Conservation (phyloP, 2,797 vertebrate species). For the Catharus ustulatus region DNA sequence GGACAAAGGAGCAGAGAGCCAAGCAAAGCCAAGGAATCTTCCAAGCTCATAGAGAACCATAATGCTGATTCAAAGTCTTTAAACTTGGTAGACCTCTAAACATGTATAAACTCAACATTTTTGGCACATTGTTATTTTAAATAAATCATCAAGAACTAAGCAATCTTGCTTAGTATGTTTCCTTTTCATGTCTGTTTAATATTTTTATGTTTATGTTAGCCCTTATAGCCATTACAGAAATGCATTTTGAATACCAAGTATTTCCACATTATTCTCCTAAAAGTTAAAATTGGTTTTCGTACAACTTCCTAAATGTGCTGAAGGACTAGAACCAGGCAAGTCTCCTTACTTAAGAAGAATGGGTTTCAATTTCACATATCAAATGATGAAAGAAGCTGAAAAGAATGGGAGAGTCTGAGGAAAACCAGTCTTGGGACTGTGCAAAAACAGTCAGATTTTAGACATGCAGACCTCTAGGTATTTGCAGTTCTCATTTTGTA, state of each 20-base stretch:
- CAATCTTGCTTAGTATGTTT: not conserved
- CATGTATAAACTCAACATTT: not conserved
- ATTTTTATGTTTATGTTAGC: not conserved
- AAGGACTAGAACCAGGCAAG: not conserved
- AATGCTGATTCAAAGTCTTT: not conserved
- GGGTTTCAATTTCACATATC: not conserved
- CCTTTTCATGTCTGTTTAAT: not conserved
- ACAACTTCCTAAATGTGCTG: not conserved
- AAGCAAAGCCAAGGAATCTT: not conserved
- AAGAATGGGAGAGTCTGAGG: not conserved
- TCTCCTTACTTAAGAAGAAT: not conserved
- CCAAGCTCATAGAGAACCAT: not conserved
- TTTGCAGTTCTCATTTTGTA: not conserved
- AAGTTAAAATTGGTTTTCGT: not conserved
- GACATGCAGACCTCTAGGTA: not conserved
- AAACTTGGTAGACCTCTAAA: not conserved
- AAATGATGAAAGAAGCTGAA: not conserved
- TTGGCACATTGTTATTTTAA: not conserved
- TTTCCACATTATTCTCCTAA: not conserved
- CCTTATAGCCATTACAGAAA: not conserved
- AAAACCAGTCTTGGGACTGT: not conserved
- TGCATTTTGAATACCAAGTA: not conserved
- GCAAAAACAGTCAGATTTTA: not conserved
- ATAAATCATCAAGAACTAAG: not conserved
- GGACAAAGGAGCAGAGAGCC: not conserved